Evolutionary conservation across 2,797 vertebrate genomes (phyloP).

Genomic region (Otolemur crassicaudatus): DNA sequence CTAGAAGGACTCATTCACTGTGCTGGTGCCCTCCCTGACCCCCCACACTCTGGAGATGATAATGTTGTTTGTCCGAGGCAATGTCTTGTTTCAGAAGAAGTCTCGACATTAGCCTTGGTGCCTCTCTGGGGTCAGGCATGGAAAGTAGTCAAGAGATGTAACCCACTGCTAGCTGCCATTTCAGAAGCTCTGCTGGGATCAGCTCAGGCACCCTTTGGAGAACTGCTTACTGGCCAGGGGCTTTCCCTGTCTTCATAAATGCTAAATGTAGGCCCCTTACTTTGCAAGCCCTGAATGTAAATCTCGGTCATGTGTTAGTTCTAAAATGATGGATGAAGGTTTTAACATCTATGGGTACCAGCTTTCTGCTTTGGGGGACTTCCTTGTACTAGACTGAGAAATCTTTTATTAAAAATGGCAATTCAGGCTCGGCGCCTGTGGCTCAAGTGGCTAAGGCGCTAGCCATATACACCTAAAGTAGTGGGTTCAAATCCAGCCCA

Average conservation of each 20-base stretch:
- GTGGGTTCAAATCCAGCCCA: too few species aligned
- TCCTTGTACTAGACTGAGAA: neutral
- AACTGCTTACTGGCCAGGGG: neutral
- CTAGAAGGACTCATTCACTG: neutral
- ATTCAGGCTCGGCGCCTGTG: neutral
- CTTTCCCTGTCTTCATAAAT: neutral
- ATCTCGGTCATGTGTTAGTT: neutral
- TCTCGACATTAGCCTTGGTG: neutral
- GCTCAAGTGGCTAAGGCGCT: too few species aligned
- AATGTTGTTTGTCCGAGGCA: neutral
- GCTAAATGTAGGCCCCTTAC: neutral
- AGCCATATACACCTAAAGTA: too few species aligned
- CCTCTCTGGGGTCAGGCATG: neutral
- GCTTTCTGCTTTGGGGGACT: neutral
- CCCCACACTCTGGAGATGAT: neutral
- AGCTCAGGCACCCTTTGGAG: neutral
- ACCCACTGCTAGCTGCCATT: neutral
- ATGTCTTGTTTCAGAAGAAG: neutral
- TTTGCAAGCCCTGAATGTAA: neutral
- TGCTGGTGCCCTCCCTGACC: neutral
- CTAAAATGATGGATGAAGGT: neutral
- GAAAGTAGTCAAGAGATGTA: neutral
- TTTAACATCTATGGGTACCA: neutral
- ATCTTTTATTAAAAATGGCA: constrained; percentile 20
- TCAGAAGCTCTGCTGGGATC: neutral